Evolutionary conservation across 1,140 invertebrate genomes (phyloP), one percentile per base, ranked within the genome.

Genomic region (Portunus trituberculatus): DNA sequence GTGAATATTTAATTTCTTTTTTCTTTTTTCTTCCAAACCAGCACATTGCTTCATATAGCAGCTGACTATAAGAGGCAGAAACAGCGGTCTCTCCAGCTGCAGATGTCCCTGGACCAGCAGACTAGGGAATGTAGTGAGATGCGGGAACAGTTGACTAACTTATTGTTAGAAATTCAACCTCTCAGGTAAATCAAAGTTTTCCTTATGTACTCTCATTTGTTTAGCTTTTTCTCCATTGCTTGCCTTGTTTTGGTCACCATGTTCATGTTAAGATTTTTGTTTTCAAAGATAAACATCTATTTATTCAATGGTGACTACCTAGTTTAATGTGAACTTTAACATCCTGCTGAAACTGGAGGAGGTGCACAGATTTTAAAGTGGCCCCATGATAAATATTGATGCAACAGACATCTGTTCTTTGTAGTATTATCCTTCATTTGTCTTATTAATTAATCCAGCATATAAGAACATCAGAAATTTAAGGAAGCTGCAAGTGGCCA

Each of bases 31-130:
- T 12, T 76, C n/a, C 0, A 2, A 59, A 59, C 8, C 67, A 76
- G 67, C 67, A 76, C 20, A 25, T 76, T 76, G n/a, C 67, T 76
- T 76, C 67, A 76, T n/a, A 20, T 76, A n/a, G 67, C 67, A 20
- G 67, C 67, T 20, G 25, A 76, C 25, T 76, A 76, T 25, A 76
- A 76, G 20, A 25, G 67, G 25, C 67, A 76, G 25, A 76, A 76
- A n/a, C 67, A 76, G 67, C 20, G 20, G 67, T 76, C 12, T 76
- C 67, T 76, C n/a, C 67, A 76, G 67, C 67, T 76, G 67, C 67
- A 76, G 67, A 76, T 76, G 67, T 76, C 67, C 25, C 67, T 76
- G 67, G 67, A 76, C 67, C 67, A 76, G 20, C 67, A 76, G 67
- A 76, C 0, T 20, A 76, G 67, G 67, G 67, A 76, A 25, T 76